Percentiles rank a stretch among this genome's conserved stretches.
Evolutionary conservation across 2,797 vertebrate species (phyloP).

Genomic region (Cirrhinus mrigala): DNA sequence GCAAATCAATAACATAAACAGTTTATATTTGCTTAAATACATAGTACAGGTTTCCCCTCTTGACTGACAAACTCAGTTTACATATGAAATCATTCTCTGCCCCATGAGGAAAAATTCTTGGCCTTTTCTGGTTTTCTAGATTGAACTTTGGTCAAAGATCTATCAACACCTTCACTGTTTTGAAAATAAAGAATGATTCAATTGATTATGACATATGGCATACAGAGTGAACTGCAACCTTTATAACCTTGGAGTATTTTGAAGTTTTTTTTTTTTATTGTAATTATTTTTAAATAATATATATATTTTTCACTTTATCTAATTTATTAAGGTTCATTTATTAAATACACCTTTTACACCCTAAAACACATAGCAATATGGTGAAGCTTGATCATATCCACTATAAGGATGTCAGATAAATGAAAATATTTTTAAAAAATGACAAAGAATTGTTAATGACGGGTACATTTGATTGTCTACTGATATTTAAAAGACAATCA

Average conservation of each 20-base stretch:
- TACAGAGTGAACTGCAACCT: too few species aligned
- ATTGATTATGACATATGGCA: not conserved
- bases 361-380: not conserved
- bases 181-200: not conserved
- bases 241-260: too few species aligned
- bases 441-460: not conserved
- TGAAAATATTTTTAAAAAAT: not conserved
- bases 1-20: not conserved
- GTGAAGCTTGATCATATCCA: not conserved
- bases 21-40: not conserved
- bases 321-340: not conserved
- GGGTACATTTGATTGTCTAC: not conserved
- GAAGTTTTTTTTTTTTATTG: too few species aligned
- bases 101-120: not conserved
- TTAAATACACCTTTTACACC: not conserved
- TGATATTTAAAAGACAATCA: not conserved
- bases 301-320: not conserved
- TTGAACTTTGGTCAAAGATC: not conserved
- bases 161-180: not conserved
- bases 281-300: not conserved
- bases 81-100: not conserved
- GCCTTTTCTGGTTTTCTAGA: not conserved
- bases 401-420: not conserved
- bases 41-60: not conserved
- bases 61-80: not conserved